phyloP scores from a whole-genome alignment of 2,888 invertebrate species.

The Geotrupes spiniger region DNA sequence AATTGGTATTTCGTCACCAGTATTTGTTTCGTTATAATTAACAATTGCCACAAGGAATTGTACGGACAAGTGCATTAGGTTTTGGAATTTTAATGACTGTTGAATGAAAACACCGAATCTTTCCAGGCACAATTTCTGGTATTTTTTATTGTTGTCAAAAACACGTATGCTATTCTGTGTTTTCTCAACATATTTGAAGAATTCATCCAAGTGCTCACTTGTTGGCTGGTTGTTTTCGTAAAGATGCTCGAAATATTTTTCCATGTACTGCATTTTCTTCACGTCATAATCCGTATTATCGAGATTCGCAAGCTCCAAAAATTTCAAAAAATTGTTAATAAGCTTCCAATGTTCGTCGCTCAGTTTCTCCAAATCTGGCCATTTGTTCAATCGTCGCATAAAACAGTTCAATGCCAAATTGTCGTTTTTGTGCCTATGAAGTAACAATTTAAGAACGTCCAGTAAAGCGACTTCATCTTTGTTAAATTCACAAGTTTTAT shows the following conservation, averaged over 20 bases:
- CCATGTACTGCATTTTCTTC: too few relatives aligned
- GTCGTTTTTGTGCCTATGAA: conserved; percentile 12
- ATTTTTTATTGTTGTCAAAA: too few relatives aligned
- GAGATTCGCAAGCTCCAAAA: conserved; percentile 6
- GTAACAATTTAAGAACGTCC: background rate
- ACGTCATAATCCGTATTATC: too few relatives aligned
- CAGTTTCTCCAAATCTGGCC: background rate
- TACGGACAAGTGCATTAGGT: background rate
- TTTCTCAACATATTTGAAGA: background rate
- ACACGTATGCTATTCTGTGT: too few relatives aligned
- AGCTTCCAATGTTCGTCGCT: background rate
- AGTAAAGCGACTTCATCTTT: conserved; percentile 3
- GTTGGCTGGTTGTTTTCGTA: too few relatives aligned
- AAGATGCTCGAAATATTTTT: too few relatives aligned
- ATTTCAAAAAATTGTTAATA: conserved; percentile 4
- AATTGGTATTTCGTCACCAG: conserved; percentile 1
- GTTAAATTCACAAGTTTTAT: background rate
- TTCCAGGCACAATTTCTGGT: conserved; percentile 3
- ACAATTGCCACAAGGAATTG: background rate
- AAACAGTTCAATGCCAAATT: background rate
- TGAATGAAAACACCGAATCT: conserved; percentile 2
- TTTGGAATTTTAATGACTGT: background rate
- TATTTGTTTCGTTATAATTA: background rate
- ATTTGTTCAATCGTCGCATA: background rate
- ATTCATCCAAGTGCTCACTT: conserved; percentile 4